Conservation (phyloP, 2,113 vertebrate genomes). For the Benitochromis conjunctus region DNA sequence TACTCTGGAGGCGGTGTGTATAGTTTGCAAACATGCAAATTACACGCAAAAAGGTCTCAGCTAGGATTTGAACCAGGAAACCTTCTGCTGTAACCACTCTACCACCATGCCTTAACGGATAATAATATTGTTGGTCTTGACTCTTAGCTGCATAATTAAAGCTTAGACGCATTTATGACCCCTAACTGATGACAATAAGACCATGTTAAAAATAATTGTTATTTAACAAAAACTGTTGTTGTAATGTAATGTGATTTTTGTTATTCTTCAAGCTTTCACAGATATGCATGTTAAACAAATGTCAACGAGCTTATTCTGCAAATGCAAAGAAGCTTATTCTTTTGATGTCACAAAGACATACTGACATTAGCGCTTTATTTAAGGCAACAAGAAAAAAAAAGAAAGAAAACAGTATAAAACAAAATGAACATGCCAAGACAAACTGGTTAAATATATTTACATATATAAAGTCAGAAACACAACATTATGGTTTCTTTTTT, state of each 20-base stretch:
- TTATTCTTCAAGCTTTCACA: neutral
- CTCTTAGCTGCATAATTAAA: neutral
- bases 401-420: neutral
- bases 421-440: neutral
- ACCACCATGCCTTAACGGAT: neutral
- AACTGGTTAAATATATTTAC: neutral
- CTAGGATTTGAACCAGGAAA: neutral
- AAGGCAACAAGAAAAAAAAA: neutral
- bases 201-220: fast-evolving
- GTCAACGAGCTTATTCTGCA: neutral
- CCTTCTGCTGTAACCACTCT: neutral
- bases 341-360: neutral
- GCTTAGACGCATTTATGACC: neutral
- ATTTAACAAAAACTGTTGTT: neutral
- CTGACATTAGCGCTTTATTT: constrained; percentile 5
- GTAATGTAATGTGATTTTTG: fast-evolving
- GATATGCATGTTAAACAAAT: neutral
- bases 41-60: neutral
- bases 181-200: neutral
- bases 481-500: neutral
- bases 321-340: neutral
- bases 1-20: neutral
- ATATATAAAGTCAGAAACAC: neutral
- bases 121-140: neutral
- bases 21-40: no score